Evolutionary conservation across 2,113 vertebrate genomes (phyloP), one percentile per base, ranked within the genome.

Genomic region (Calidris pugnax): DNA sequence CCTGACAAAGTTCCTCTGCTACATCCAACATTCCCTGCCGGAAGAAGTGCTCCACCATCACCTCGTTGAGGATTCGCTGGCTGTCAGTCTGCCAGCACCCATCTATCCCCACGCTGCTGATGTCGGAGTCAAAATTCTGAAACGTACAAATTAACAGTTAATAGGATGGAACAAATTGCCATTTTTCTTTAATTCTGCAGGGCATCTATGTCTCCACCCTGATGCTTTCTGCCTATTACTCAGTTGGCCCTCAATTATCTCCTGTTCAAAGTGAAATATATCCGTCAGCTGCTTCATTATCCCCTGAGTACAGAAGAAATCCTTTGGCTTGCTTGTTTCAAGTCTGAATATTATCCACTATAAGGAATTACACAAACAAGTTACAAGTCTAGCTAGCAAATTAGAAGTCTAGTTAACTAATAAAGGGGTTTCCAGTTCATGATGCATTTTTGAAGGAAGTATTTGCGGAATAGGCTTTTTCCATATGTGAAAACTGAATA

Each of bases 41-140:
- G 89, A 99, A 99, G 96, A 99, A 98, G 93, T 99, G 98, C 73
- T 99, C 98, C 89, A 99, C 98, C 98, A 99, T 98, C 89, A 99
- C 98, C 89, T 99, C 98, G 4, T 98, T 99, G 96, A 99, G 98
- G 90, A 98, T 98, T 17, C 98, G 68, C 63, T 99, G 98, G 92
- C 98, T 98, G 89, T 99, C 98, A 35, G 98, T 96, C 95, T 98
- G 98, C 98, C 98, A 99, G 95, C 98, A 99, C 72, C 98, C 98
- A 59, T 99, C 98, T 53, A 99, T 98, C 43, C 98, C 98, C 94
- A 99, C 98, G 1, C 98, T 98, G 98, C 98, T 98, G 81, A 99
- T 98, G 97, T 99, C 98, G 1, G 98, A 98, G 95, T 99, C 98
- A 77, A 99, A 98, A 80, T 98, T 99, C 98, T 99, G 97, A 63